A percentile compares a stretch with the other conserved stretches of the same genome.
phyloP scores from a whole-genome alignment of 2,797 vertebrate genomes.

The Delichon dasypus region DNA sequence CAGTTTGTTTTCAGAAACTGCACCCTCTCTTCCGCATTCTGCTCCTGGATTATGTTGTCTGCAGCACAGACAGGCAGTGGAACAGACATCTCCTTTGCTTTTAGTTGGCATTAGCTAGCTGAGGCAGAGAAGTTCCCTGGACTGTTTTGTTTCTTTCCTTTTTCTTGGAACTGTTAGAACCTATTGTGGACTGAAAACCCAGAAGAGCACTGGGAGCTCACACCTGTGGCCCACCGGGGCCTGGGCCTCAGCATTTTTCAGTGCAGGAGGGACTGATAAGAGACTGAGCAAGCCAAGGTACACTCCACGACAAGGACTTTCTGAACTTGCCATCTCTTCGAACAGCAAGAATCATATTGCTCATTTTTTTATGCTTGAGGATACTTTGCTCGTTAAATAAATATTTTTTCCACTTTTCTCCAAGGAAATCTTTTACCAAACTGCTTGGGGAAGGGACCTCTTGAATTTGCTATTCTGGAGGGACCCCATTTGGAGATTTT shows the following conservation, averaged over 20 bases:
- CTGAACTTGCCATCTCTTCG: neutral
- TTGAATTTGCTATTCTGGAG: neutral
- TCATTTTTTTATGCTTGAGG: neutral
- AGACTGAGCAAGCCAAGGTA: neutral
- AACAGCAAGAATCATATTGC: neutral
- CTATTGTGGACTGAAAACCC: neutral
- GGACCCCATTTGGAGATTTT: neutral
- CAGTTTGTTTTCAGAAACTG: neutral
- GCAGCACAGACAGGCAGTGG: neutral
- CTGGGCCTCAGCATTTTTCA: neutral
- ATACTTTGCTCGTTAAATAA: neutral
- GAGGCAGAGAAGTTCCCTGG: neutral
- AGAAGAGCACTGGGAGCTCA: neutral
- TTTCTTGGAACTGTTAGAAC: neutral
- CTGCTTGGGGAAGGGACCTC: neutral
- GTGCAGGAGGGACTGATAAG: neutral
- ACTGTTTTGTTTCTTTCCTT: neutral
- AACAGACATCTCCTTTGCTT: neutral
- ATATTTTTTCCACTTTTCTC: neutral
- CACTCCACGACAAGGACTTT: neutral
- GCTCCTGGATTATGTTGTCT: neutral
- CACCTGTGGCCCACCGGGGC: neutral
- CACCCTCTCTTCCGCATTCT: neutral
- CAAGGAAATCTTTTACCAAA: neutral
- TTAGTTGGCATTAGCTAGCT: neutral